Evolutionary conservation across 2,797 vertebrate species (phyloP).

Genomic region (Platyrinchus mystaceus): DNA sequence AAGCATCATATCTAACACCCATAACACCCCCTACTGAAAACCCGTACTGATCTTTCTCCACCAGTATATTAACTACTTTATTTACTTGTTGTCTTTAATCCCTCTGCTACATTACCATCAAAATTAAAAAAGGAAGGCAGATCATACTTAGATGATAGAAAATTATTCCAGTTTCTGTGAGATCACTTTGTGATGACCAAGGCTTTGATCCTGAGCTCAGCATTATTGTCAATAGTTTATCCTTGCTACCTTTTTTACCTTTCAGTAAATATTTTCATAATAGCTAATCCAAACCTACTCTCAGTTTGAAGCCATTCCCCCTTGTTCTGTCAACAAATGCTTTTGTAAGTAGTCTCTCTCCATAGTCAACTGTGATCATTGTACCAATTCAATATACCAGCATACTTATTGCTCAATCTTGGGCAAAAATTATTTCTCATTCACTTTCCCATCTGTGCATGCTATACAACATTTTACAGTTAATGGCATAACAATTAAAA

Average conservation of each 20-base stretch:
- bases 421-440: not conserved
- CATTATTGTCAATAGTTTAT: not conserved
- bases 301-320: not conserved
- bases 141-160: not conserved
- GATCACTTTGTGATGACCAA: not conserved
- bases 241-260: not conserved
- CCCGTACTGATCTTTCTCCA: not conserved
- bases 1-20: not conserved
- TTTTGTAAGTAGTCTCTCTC: not conserved
- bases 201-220: not conserved
- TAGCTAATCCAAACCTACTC: not conserved
- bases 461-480: constrained; percentile 4
- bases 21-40: not conserved
- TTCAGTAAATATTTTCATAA: not conserved
- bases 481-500: constrained; percentile 34
- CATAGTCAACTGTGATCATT: accelerated
- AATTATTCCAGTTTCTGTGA: not conserved
- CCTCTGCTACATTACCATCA: not conserved
- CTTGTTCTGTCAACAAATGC: not conserved
- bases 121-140: not conserved
- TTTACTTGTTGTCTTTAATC: not conserved
- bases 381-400: not conserved
- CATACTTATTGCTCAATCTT: not conserved
- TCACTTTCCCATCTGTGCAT: constrained; percentile 12
- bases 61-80: not conserved